Conservation (phyloP, 2,797 vertebrate species). For the Schizopygopsis malacanthus region DNA sequence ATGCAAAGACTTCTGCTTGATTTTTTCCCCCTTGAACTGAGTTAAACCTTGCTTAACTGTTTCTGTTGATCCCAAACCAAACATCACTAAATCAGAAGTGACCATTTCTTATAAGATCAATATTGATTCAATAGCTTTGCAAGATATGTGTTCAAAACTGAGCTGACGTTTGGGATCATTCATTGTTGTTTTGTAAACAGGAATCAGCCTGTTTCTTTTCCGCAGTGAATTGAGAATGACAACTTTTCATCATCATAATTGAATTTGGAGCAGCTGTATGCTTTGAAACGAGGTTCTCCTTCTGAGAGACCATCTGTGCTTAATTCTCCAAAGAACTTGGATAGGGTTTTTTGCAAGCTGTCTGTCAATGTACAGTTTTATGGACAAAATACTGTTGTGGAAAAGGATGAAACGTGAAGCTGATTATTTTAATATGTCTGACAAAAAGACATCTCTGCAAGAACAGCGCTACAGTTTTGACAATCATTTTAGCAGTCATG, state of each 20-base stretch:
- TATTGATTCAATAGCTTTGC: conserved; percentile 4
- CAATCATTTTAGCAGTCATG: not conserved
- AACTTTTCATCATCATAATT: conserved; percentile 38
- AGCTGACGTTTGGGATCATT: conserved; percentile 9
- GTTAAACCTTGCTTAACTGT: not conserved
- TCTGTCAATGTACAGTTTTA: not conserved
- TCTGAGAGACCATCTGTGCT: conserved; percentile 42
- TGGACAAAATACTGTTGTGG: conserved; percentile 2
- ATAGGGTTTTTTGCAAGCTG: not conserved
- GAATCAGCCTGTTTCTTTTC: conserved; percentile 41
- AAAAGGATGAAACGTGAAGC: not conserved
- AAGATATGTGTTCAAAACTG: not conserved
- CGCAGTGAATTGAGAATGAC: conserved; percentile 34
- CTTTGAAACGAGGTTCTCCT: conserved; percentile 18
- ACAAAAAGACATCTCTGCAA: not conserved
- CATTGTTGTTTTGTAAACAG: conserved; percentile 37
- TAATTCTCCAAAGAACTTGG: conserved; percentile 15
- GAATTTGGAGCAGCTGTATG: conserved; percentile 35
- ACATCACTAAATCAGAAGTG: conserved; percentile 18
- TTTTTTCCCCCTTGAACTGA: not conserved
- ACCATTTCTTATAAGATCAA: conserved; percentile 1
- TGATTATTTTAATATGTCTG: not conserved
- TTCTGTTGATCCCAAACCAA: not conserved
- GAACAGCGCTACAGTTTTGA: not conserved
- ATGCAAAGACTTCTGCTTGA: not conserved